Base-by-base conservation (phyloP, 53 echinoderm and acorn worm species). In the Apostichopus leukothele region DNA sequence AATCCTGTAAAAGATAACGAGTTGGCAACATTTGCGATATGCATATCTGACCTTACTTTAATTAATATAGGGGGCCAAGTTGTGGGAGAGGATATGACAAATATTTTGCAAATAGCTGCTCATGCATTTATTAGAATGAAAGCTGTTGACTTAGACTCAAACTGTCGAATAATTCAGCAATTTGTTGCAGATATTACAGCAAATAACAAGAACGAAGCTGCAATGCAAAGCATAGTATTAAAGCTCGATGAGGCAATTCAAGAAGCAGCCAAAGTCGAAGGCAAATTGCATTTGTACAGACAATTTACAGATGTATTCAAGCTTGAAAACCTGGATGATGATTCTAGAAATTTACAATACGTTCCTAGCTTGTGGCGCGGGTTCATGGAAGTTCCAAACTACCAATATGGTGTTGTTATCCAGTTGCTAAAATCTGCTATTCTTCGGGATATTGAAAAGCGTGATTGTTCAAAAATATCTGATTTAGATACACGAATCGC, bases 11-110 rank as follows among this genome's bases (percentile, higher is more conserved):
- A 83, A 8, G 83, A 83, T 18, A 85, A 85, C 18, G 86, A 85
- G 21, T 60, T 85, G 4, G 86, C 86, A 8, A 85, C 86, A 10
- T 85, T 85, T 85, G 86, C 67, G 16, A 16, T 85, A 4, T 85
- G 86, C 55, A 67, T 85, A 0, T 85, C 86, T 3, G 67, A 85
- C 20, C 50, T 85, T 12, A 85, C 86, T 3, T 59, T 85, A 6
- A 85, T 85, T 1, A 85, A 85, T 4, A 85, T 85, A 12, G 86
- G 66, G 5, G 86, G 86, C 4, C 86, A 85, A 27, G 67, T 59
- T 16, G 55, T 85, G 14, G 68, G 66, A 12, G 86, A 85, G 50
- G 86, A 85, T 23, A 85, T 85, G 86, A 85, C 86, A 25, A 85
- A 85, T 66, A 12, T n/a, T n/a, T n/a, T n/a, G n/a, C n/a, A n/a